Base-by-base conservation (phyloP, 2,888 invertebrate species). In the Rhorus exstirpatorius region DNA sequence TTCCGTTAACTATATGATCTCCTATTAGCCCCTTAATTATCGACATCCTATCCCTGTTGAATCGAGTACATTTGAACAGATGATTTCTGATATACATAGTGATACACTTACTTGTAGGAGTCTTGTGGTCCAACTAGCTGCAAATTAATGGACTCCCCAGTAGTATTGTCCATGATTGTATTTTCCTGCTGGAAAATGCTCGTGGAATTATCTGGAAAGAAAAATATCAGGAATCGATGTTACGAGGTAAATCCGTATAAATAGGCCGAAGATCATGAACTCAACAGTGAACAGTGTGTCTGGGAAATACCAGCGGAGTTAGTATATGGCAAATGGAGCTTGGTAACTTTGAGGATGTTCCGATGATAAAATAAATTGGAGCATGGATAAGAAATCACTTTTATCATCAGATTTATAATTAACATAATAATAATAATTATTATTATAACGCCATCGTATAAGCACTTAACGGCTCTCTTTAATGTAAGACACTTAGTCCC, bases 121-220 rank as follows among this genome's bases (percentile, higher is more conserved):
- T 88, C 78, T 84, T 86, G 85, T 3, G 86, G 83, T 58, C 85
- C 85, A 58, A 90, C 86, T n/a, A 88, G 85, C 74, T 90, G 89
- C 88, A 91, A 85, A 63, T 87, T 89, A 61, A 91, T 84, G 17
- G 87, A 85, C 82, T 91, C 90, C 74, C 87, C 89, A 81, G 89
- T 89, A 35, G 89, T 85, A 70, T 87, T 88, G 65, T 89, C 90
- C 91, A 91, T 91, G 38, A 49, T 84, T 46, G 6, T 74, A 3
- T 31, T 17, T 61, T 17, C 24, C 60, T 31, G 58, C 58, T 61
- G 49, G 44, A 49, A 46, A 68, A 31, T 41, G 7, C 14, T 41
- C 49, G 68, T 17, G 17, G n/a, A 17, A 12, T 38, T 44, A 12
- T 70, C 78, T 75, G 49, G n/a, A 51, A 61, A 67, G 49, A 31